These are phyloP conservation scores for Sclerurus mexicanus DNA, from an alignment of 2,113 vertebrate species.

Conservation along the genomic window DNA sequence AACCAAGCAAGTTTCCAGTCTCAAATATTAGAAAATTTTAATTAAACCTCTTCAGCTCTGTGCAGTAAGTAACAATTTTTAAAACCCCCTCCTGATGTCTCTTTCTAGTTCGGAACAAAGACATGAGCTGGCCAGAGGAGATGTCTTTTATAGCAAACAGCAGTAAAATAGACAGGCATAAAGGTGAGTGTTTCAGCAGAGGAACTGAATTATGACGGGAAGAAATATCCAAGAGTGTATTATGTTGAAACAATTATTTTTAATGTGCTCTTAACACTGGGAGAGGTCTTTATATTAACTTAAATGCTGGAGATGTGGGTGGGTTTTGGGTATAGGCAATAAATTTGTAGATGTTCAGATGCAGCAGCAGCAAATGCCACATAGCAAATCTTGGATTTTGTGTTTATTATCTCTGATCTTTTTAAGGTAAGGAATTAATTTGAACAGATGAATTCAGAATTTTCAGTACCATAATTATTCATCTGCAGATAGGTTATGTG, in stretches of 20 bases:
- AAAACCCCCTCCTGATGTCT: slow-evolving; percentile 10
- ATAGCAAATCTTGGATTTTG: neutral
- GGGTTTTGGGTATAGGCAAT: neutral
- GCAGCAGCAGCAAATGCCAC: neutral
- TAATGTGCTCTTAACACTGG: neutral
- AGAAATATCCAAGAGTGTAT: neutral
- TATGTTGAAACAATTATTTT: neutral
- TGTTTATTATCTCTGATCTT: neutral
- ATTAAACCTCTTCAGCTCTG: neutral
- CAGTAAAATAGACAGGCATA: slow-evolving; percentile 98
- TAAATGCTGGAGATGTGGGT: neutral
- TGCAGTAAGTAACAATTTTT: neutral
- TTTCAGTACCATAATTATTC: neutral
- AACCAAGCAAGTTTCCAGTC: neutral
- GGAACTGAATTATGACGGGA: neutral
- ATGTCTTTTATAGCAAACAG: slow-evolving; percentile 99
- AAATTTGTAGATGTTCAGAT: neutral
- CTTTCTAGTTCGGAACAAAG: slow-evolving; percentile 94
- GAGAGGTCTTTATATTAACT: neutral
- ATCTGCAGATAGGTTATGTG: neutral
- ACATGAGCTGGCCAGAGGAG: slow-evolving; percentile 99
- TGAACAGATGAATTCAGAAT: neutral
- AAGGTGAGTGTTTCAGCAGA: slow-evolving; percentile 80
- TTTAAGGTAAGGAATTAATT: neutral
- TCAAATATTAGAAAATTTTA: neutral